These are phyloP conservation scores for Felis chaus DNA, from an alignment of 2,113 vertebrate species.

Conservation along the genomic window DNA sequence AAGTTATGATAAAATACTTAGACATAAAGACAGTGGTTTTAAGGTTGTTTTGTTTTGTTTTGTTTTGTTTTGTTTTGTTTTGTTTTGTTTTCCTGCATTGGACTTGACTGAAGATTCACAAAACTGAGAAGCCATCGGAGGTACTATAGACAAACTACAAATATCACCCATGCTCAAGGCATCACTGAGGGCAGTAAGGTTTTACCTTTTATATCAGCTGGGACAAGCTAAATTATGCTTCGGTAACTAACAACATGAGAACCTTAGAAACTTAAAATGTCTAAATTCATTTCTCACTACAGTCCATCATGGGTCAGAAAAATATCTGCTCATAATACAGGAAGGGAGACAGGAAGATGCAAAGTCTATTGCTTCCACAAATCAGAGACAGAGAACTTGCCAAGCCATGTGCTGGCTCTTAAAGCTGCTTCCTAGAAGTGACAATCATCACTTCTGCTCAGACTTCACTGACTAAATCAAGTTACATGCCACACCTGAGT, in stretches of 20 bases:
- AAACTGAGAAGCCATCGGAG: neutral
- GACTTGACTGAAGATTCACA: neutral
- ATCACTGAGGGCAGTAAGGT: neutral
- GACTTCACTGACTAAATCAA: neutral
- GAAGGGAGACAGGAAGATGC: neutral
- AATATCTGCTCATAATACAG: neutral
- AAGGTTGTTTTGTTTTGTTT: no score
- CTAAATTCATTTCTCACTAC: neutral
- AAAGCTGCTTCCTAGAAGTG: neutral
- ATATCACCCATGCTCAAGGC: neutral
- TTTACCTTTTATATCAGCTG: neutral
- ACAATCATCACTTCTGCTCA: neutral
- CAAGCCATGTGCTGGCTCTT: neutral
- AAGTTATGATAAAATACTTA: neutral
- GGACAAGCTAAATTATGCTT: neutral
- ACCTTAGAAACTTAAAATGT: neutral
- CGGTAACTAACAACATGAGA: neutral
- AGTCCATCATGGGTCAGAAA: neutral
- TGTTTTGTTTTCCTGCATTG: neutral
- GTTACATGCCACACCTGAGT: neutral
- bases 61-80: neutral
- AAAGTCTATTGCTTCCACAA: neutral
- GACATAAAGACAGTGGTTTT: neutral
- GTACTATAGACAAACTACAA: neutral
- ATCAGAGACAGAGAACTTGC: neutral